phyloP scores from a whole-genome alignment of 2,888 invertebrate genomes.

The Cheilosia vulpina region DNA sequence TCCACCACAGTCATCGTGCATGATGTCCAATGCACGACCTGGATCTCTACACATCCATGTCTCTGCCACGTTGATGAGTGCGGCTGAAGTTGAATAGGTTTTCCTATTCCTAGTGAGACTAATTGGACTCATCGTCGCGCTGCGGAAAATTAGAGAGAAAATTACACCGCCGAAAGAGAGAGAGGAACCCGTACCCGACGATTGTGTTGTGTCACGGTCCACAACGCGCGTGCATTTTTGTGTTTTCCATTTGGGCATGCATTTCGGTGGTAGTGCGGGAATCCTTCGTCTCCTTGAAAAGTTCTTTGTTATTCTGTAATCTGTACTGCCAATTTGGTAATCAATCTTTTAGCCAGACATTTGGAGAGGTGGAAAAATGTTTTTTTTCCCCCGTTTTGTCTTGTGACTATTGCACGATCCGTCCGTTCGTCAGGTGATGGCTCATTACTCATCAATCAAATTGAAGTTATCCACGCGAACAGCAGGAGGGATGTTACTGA shows the following conservation, averaged over 20 bases:
- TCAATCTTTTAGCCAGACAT: conserved; percentile 43
- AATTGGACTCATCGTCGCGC: conserved; percentile 64
- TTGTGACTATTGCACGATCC: conserved; percentile 54
- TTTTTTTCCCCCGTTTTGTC: background rate
- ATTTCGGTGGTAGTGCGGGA: conserved; percentile 5
- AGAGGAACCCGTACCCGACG: conserved; percentile 18
- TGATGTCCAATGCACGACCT: conserved; percentile 61
- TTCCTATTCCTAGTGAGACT: conserved; percentile 64
- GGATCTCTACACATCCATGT: conserved; percentile 26
- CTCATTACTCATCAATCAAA: conserved; percentile 64
- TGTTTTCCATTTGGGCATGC: conserved; percentile 42
- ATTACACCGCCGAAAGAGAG: conserved; percentile 39
- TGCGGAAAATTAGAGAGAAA: conserved; percentile 68
- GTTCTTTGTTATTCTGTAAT: conserved; percentile 30
- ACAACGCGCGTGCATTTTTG: conserved; percentile 56
- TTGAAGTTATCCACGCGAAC: conserved; percentile 43
- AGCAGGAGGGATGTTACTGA: background rate
- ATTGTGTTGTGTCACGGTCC: conserved; percentile 62
- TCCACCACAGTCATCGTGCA: conserved; percentile 17
- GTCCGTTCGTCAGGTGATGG: conserved; percentile 25
- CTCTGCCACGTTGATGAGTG: conserved; percentile 50
- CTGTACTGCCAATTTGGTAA: conserved; percentile 45
- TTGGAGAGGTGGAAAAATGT: background rate
- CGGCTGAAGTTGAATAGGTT: conserved; percentile 40
- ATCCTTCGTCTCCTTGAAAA: background rate